Conservation (phyloP, 2,113 vertebrate genomes). For the Sakesphorus luctuosus region DNA sequence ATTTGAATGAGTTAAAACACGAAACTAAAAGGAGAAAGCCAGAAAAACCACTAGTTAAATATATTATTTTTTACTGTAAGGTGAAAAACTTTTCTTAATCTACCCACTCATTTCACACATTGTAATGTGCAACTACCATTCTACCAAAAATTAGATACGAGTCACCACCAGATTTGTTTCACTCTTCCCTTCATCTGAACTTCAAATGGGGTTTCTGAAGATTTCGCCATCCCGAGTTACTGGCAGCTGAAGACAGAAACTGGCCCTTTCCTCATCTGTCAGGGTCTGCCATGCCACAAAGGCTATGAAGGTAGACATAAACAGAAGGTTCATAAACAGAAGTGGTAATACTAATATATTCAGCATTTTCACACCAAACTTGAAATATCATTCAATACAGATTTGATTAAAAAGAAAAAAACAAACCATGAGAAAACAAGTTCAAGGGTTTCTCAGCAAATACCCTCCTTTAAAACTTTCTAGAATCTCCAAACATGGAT, state of each 20-base stretch:
- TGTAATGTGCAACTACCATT: neutral
- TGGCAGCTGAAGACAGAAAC: neutral
- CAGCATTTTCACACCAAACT: neutral
- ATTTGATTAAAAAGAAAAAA: neutral
- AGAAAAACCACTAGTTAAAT: conserved; percentile 8
- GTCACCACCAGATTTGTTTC: conserved; percentile 10
- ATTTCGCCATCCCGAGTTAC: neutral
- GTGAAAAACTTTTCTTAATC: neutral
- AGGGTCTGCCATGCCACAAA: neutral
- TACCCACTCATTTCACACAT: conserved; percentile 1
- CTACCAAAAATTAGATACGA: neutral
- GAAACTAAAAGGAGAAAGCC: conserved; percentile 4
- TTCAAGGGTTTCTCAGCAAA: neutral
- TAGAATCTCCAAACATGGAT: neutral
- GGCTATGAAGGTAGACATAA: neutral
- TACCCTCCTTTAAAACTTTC: neutral
- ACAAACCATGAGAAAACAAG: neutral
- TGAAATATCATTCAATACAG: neutral
- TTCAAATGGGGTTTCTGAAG: conserved; percentile 8
- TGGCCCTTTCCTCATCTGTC: neutral
- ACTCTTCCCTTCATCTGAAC: neutral
- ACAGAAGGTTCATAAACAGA: neutral
- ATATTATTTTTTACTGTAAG: neutral
- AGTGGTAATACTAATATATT: neutral
- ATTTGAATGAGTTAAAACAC: conserved; percentile 1